phyloP scores from a whole-genome alignment of 2,797 vertebrate species.

The Squalus acanthias region DNA sequence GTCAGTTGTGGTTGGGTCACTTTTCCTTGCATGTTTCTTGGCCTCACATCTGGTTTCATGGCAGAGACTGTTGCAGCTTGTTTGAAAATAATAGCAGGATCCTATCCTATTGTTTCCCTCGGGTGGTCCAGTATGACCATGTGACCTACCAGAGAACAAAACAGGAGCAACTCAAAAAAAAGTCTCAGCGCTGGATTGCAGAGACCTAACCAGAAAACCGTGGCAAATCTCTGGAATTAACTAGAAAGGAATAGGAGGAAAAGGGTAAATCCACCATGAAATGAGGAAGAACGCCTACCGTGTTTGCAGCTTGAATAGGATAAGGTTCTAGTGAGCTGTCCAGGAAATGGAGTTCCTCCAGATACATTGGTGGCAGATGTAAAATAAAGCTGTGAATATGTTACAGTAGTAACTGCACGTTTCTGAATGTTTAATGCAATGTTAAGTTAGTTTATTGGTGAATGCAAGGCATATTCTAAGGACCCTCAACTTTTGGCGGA shows the following conservation, averaged over 20 bases:
- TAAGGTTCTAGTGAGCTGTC: not conserved
- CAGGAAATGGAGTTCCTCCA: not conserved
- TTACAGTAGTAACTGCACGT: not conserved
- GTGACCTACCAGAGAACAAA: not conserved
- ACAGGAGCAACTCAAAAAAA: not conserved
- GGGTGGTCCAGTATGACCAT: conserved; percentile 1
- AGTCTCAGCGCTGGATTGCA: not conserved
- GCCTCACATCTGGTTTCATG: not conserved
- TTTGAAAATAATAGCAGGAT: not conserved
- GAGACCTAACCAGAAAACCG: not conserved
- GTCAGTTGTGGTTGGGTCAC: not conserved
- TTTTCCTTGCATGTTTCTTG: not conserved
- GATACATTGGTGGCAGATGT: not conserved
- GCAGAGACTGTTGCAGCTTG: not conserved
- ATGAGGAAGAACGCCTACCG: not conserved
- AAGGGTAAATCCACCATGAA: conserved; percentile 20
- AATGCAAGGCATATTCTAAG: not conserved
- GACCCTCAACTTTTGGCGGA: not conserved
- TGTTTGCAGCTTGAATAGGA: conserved; percentile 18
- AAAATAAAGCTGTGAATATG: not conserved
- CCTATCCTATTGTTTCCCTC: not conserved
- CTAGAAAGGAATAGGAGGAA: not conserved
- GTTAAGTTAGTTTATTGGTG: not conserved
- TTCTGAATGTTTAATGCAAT: not conserved
- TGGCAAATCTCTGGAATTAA: conserved; percentile 12